Conservation (phyloP, 2,113 vertebrate genomes). For the Nycticryphes semicollaris region DNA sequence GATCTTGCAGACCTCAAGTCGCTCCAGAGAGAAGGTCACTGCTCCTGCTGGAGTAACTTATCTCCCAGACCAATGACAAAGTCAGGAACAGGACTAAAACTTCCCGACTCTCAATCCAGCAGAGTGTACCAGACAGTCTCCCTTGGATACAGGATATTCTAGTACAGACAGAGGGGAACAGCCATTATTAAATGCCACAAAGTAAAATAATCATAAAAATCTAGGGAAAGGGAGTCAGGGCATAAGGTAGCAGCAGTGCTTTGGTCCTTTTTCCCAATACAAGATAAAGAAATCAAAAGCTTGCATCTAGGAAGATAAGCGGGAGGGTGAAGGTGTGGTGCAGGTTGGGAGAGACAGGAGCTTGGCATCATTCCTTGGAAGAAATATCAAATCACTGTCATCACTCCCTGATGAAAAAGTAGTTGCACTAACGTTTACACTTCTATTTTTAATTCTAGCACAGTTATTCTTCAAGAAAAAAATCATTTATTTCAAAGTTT, state of each 20-base stretch:
- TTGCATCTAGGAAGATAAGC: not conserved
- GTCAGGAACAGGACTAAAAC: not conserved
- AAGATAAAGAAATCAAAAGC: not conserved
- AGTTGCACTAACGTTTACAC: not conserved
- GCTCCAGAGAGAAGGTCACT: not conserved
- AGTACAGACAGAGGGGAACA: not conserved
- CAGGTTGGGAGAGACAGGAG: not conserved
- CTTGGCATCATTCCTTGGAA: not conserved
- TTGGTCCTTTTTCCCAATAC: not conserved
- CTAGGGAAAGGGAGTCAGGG: not conserved
- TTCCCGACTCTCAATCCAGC: not conserved
- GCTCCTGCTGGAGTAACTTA: not conserved
- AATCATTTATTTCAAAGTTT: not conserved
- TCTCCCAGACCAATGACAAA: not conserved
- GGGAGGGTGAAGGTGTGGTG: not conserved
- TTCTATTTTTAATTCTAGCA: not conserved
- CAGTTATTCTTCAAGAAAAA: not conserved
- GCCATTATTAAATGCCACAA: not conserved
- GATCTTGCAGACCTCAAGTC: not conserved
- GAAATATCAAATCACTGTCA: not conserved
- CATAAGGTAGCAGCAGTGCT: not conserved
- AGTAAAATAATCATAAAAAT: not conserved
- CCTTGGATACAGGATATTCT: not conserved
- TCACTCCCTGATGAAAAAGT: not conserved
- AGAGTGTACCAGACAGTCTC: not conserved